Evolutionary conservation across 2,797 vertebrate genomes (phyloP).

Genomic region (Gadopsis bispinosus): DNA sequence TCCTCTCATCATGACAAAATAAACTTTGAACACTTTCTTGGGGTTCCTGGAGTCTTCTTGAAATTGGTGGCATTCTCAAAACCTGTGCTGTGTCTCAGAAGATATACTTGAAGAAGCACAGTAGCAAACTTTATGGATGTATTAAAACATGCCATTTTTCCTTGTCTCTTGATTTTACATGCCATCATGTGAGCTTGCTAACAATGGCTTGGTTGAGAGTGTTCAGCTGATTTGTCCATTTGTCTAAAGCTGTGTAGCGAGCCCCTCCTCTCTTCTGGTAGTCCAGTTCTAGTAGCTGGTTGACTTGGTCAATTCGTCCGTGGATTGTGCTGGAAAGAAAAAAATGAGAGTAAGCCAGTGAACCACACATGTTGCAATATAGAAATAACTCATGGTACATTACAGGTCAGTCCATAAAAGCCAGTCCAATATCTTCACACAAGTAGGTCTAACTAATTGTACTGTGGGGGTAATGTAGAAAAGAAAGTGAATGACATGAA

Average conservation of each 20-base stretch:
- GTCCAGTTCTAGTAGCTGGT: constrained; percentile 98
- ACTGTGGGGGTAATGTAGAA: not conserved
- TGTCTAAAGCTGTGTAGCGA: constrained; percentile 98
- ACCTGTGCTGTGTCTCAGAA: constrained; percentile 81
- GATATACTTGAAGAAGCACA: constrained; percentile 75
- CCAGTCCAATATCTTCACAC: not conserved
- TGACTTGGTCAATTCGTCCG: constrained; percentile 99
- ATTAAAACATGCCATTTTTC: constrained; percentile 78
- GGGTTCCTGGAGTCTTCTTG: constrained; percentile 67
- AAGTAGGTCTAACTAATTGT: not conserved
- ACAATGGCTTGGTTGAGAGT: constrained; percentile 99
- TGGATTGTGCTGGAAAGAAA: constrained; percentile 92
- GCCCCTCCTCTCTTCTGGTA: constrained; percentile 99
- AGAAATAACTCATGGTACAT: not conserved
- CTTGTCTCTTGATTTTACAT: constrained; percentile 83
- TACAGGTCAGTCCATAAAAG: not conserved
- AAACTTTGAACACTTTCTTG: constrained; percentile 67
- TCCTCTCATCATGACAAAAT: constrained; percentile 67
- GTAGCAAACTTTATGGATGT: constrained; percentile 79
- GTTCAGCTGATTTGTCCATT: constrained; percentile 99
- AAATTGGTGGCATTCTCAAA: constrained; percentile 84
- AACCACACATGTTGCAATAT: not conserved
- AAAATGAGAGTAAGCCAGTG: not conserved
- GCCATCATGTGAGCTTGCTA: constrained; percentile 97
- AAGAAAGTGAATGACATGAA: not conserved